Percentiles rank a stretch among this genome's conserved stretches.
phyloP scores from a whole-genome alignment of 2,797 vertebrate genomes.

The Phrynocephalus vlangalii region DNA sequence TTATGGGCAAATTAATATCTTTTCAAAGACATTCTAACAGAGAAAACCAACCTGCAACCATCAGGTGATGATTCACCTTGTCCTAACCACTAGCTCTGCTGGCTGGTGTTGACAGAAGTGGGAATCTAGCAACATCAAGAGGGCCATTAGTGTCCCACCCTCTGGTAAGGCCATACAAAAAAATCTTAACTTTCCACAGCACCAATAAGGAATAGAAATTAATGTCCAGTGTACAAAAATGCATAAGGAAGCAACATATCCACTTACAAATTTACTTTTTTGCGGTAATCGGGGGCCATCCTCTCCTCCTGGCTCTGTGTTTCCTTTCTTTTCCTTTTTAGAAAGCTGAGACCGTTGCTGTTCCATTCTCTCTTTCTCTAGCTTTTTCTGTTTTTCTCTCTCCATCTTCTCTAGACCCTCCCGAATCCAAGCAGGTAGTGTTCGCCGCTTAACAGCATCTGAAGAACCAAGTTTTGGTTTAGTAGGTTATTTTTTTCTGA shows the following conservation, averaged over 20 bases:
- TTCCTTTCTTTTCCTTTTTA: constrained; percentile 85
- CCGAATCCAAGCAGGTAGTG: constrained; percentile 97
- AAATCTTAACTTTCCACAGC: background rate
- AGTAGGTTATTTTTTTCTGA: constrained; percentile 6
- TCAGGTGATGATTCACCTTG: background rate
- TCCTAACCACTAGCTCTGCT: background rate
- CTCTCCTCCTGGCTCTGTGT: constrained; percentile 82
- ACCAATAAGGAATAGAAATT: background rate
- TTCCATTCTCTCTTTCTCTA: constrained; percentile 95
- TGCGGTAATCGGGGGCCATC: constrained; percentile 91
- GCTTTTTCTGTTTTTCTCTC: constrained; percentile 96
- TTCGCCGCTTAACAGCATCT: constrained; percentile 97
- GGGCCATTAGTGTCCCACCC: background rate
- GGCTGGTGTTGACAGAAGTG: background rate
- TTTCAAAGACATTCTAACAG: too few relatives aligned
- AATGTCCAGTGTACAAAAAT: background rate
- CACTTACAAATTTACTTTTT: constrained; percentile 98
- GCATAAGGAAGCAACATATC: background rate
- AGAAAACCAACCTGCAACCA: background rate
- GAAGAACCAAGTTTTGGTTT: constrained; percentile 57
- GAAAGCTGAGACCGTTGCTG: constrained; percentile 92
- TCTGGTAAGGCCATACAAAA: background rate
- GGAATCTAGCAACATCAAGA: background rate
- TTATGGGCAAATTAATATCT: background rate
- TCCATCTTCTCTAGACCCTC: constrained; percentile 99